phyloP scores from a whole-genome alignment of 2,888 invertebrate species.

The Cheilosia urbana region DNA sequence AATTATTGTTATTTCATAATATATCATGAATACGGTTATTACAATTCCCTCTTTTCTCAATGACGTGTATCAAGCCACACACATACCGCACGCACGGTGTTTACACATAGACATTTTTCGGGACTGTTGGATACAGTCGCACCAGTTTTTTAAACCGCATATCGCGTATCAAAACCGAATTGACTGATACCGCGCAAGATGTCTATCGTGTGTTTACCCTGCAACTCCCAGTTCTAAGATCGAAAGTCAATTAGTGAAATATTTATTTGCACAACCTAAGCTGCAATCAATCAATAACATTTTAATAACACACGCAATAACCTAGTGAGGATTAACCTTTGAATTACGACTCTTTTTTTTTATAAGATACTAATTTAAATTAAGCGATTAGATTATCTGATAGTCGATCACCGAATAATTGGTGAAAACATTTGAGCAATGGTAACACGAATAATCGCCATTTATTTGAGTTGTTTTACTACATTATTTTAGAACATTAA shows the following conservation, averaged over 20 bases:
- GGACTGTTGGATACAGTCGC: too few species aligned
- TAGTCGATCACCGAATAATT: neutral
- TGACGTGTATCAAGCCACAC: too few species aligned
- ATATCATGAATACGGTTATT: too few species aligned
- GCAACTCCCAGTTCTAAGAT: neutral
- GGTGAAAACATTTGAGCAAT: too few species aligned
- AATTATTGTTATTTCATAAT: too few species aligned
- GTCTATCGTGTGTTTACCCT: neutral
- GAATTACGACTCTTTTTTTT: neutral
- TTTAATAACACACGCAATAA: neutral
- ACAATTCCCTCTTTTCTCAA: too few species aligned
- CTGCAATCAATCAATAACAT: neutral
- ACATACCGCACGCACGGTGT: too few species aligned
- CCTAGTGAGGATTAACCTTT: slow-evolving; percentile 8
- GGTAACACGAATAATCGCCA: too few species aligned
- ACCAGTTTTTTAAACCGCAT: too few species aligned
- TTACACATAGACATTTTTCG: too few species aligned
- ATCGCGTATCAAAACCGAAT: neutral
- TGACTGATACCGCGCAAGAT: neutral
- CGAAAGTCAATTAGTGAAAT: slow-evolving; percentile 10
- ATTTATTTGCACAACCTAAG: neutral
- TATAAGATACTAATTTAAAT: slow-evolving; percentile 3
- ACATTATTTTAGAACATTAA: slow-evolving; percentile 12
- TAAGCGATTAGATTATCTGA: neutral
- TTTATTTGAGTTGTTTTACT: slow-evolving; percentile 4